Evolutionary conservation across 2,113 vertebrate genomes (phyloP).

Genomic region (Cygnus atratus): DNA sequence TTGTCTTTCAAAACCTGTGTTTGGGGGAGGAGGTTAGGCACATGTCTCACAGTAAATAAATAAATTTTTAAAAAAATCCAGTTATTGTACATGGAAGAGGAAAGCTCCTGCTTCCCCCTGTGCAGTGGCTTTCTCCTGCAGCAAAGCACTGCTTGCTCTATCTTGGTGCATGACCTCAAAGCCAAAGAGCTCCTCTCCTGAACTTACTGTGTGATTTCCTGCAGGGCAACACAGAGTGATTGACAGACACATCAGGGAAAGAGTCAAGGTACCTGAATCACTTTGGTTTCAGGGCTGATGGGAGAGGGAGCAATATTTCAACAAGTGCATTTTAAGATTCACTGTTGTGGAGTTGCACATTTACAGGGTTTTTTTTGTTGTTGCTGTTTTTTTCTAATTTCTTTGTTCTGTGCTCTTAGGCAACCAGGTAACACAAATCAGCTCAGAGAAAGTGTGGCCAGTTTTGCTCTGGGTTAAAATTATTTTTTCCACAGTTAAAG

Average conservation of each 20-base stretch:
- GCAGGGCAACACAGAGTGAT: neutral
- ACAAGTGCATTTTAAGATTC: slow-evolving; percentile 26
- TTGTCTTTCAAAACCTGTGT: neutral
- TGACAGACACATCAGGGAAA: neutral
- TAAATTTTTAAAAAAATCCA: neutral
- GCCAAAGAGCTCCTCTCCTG: slow-evolving; percentile 36
- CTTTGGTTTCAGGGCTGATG: neutral
- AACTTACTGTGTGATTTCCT: neutral
- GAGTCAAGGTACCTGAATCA: neutral
- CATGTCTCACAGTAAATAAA: neutral
- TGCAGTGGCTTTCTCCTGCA: neutral
- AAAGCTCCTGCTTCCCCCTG: neutral
- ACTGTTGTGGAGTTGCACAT: neutral
- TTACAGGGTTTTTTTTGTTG: neutral
- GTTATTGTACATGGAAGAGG: neutral
- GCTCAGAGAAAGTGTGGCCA: neutral
- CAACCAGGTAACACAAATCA: neutral
- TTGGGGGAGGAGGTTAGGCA: neutral
- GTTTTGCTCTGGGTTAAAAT: neutral
- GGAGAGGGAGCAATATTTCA: neutral
- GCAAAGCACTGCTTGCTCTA: neutral
- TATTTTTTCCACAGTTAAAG: neutral
- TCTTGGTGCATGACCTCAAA: neutral
- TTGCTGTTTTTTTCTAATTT: neutral
- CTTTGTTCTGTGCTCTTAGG: neutral